A percentile compares a stretch with the other conserved stretches of the same genome.
phyloP scores from a whole-genome alignment of 2,888 invertebrate genomes.

The Xanthorhoe designata region DNA sequence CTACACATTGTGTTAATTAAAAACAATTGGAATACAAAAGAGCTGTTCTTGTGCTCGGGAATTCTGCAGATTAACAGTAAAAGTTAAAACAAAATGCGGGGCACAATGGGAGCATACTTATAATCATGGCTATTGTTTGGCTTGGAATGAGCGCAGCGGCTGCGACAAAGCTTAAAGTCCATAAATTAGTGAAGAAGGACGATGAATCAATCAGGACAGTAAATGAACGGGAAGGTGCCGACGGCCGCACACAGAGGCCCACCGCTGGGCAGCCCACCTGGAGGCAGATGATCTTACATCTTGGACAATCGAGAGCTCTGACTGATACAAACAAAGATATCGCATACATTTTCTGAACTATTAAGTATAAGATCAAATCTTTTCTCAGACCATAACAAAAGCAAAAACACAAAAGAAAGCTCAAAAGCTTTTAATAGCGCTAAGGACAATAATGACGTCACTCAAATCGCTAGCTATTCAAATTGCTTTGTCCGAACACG shows the following conservation, averaged over 20 bases:
- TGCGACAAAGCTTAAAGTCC: conserved; percentile 69
- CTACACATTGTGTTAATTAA: conserved; percentile 55
- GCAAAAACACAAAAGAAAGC: conserved; percentile 26
- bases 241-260: conserved; percentile 73
- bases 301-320: conserved; percentile 12
- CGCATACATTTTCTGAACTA: conserved; percentile 26
- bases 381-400: conserved; percentile 15
- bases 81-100: conserved; percentile 60
- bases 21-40: conserved; percentile 54
- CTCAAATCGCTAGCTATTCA: conserved; percentile 22
- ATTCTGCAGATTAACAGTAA: conserved; percentile 56
- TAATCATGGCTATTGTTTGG: conserved; percentile 64
- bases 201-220: conserved; percentile 79
- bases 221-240: conserved; percentile 64
- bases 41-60: conserved; percentile 49
- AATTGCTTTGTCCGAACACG: conserved; percentile 25
- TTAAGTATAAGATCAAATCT: conserved; percentile 18
- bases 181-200: conserved; percentile 75
- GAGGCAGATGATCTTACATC: conserved; percentile 30
- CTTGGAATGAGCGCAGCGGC: conserved; percentile 60
- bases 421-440: conserved; percentile 12
- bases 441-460: conserved; percentile 19
- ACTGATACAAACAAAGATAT: conserved; percentile 31
- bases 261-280: conserved; percentile 47
- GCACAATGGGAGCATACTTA: conserved; percentile 13